Base-by-base conservation (phyloP, 1,140 invertebrate genomes). In the Aphaenogaster floridana region DNA sequence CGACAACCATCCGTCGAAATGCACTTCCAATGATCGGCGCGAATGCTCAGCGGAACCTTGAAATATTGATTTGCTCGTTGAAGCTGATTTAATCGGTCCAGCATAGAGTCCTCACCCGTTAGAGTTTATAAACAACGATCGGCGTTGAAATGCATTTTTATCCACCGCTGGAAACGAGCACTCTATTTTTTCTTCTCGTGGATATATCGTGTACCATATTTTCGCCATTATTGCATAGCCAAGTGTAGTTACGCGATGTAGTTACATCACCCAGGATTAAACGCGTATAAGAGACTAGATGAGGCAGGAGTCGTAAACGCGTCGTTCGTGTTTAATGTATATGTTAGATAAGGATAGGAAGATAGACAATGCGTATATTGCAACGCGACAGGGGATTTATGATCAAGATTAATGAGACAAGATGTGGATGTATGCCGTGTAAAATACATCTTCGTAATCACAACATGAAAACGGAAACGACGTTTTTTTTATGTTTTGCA, bases 1-100 rank as follows among this genome's bases (percentile, higher is more conserved):
- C 39, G 21, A 81, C 6, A 15, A 54, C 36, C 15, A 39, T 13
- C 42, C 54, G 11, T 76, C 69, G 34, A 84, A 84, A 50, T 84
- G 42, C 34, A 28, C 17, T 84, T 48, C 2, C 21, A 57, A 45
- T 59, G 87, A 88, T 86, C 64, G 48, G 5, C 34, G 13, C 28
- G 61, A 66, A 17, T 50, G 11, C 78, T 89, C 87, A 91, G 90
- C 89, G 28, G 86, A 93, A 93, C 93, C 94, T 94, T 94, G 94
- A 93, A 94, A 94, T 93, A 95, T 94, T 91, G 93, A 95, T 94
- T 92, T 93, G 90, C 86, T 93, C 92, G 91, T 91, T 93, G 93
- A 91, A 93, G 94, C 91, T 94, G 92, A 93, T 93, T 93, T 94
- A 94, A 94, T 90, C 87, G 84, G 85, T 92, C 89, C 85, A 61